phyloP scores from a whole-genome alignment of 1,140 invertebrate genomes.

The Ladona fulva region DNA sequence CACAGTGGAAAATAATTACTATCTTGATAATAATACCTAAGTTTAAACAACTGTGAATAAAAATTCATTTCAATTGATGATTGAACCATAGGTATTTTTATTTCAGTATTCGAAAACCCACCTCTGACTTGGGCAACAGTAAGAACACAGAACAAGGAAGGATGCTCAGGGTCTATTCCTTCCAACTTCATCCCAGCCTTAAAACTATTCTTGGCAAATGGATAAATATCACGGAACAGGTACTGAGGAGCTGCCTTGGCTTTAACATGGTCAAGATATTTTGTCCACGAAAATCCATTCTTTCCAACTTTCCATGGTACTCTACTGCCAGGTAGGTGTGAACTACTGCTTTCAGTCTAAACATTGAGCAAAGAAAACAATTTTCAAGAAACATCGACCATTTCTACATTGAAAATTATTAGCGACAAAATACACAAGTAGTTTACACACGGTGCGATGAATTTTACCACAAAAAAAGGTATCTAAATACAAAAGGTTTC shows the following conservation, averaged over 20 bases:
- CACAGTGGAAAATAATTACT: not conserved
- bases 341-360: no score
- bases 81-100: no score
- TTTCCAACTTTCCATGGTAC: constrained; percentile 55
- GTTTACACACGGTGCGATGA: no score
- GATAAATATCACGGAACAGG: constrained; percentile 65
- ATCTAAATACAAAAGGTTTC: no score
- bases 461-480: no score
- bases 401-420: no score
- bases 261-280: constrained; percentile 59
- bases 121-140: constrained; percentile 71
- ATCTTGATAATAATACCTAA: not conserved
- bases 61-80: no score
- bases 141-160: constrained; percentile 78
- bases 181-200: constrained; percentile 85
- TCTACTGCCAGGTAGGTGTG: not conserved
- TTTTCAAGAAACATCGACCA: no score
- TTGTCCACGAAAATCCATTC: constrained; percentile 63
- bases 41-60: not conserved
- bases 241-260: constrained; percentile 64
- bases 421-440: no score
- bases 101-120: constrained; percentile 17
- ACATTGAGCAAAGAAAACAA: no score
- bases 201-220: constrained; percentile 59
- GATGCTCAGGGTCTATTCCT: constrained; percentile 87